Conservation (phyloP, 2,113 vertebrate species). For the Pontoporia blainvillei region DNA sequence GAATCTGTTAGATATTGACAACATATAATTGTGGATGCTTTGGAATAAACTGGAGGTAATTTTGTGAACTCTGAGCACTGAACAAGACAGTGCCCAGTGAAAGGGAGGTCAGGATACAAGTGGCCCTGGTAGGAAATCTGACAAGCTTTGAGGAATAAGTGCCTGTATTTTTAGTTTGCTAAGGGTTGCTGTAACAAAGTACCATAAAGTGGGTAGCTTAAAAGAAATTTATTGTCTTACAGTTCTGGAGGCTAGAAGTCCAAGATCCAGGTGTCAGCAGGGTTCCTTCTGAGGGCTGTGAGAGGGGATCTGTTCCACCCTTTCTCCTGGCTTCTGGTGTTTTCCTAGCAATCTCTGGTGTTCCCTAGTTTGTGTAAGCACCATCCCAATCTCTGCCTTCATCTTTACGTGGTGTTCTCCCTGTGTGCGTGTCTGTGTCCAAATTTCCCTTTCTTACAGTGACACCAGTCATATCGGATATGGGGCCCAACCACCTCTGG, state of each 20-base stretch:
- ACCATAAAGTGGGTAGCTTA: not conserved
- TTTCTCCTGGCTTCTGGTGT: not conserved
- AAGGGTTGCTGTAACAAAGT: not conserved
- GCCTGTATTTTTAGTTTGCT: not conserved
- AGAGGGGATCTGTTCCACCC: not conserved
- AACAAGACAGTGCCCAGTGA: not conserved
- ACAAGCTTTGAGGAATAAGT: not conserved
- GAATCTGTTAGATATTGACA: not conserved
- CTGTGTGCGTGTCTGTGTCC: not conserved
- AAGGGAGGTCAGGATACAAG: not conserved
- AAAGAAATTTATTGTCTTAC: not conserved
- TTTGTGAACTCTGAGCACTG: not conserved
- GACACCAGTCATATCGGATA: not conserved
- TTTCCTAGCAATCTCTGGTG: not conserved
- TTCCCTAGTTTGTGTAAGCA: not conserved
- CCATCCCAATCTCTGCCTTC: not conserved
- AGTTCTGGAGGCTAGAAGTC: not conserved
- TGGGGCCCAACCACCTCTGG: not conserved
- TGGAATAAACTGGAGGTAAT: not conserved
- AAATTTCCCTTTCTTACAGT: not conserved
- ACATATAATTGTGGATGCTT: not conserved
- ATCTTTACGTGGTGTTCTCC: not conserved
- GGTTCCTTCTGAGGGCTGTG: not conserved
- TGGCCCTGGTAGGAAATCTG: not conserved
- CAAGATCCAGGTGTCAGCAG: not conserved